phyloP scores from a whole-genome alignment of 2,888 invertebrate genomes.

The Stenotaenia linearis region DNA sequence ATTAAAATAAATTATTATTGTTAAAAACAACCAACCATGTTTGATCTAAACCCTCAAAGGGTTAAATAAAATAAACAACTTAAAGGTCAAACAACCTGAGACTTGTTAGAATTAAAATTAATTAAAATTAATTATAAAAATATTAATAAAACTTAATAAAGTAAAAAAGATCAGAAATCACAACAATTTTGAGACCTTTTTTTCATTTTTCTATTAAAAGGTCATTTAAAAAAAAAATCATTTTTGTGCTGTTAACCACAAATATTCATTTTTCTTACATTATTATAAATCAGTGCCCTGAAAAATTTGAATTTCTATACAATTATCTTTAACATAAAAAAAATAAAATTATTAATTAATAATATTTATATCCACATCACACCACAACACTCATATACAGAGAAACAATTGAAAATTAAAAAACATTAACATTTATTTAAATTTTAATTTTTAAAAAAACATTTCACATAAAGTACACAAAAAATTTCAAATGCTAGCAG shows the following conservation, averaged over 20 bases:
- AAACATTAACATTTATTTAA: not conserved
- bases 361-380: constrained; percentile 1
- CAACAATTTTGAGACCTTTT: not conserved
- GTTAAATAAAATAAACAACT: not conserved
- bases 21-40: not conserved
- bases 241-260: not conserved
- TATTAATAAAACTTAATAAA: not conserved
- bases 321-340: not conserved
- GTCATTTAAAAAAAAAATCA: not conserved
- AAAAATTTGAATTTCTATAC: not conserved
- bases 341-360: not conserved
- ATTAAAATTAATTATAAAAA: not conserved
- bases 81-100: not conserved
- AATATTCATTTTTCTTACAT: no score
- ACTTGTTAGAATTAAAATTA: no score
- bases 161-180: not conserved
- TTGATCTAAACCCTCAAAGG: not conserved
- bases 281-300: no score
- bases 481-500: not conserved
- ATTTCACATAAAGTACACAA: not conserved
- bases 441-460: not conserved
- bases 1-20: not conserved
- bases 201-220: not conserved
- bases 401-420: not conserved
- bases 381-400: not conserved